A percentile compares a stretch with the other conserved stretches of the same genome.
Conservation (phyloP, 2,888 invertebrate species). For the Frankliniella fusca region DNA sequence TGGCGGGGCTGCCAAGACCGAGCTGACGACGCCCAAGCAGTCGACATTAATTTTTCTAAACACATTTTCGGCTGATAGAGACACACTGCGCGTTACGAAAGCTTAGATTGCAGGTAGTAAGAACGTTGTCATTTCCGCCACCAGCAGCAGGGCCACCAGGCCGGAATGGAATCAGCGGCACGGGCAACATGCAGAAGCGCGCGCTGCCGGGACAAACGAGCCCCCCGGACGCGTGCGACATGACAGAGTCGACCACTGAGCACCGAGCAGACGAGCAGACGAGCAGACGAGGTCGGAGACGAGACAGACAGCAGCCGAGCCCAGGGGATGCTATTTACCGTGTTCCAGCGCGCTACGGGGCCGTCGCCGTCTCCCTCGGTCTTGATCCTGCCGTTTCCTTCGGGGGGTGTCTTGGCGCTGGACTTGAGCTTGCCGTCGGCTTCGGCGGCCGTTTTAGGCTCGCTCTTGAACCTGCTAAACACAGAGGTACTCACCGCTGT, state of each 20-base stretch:
- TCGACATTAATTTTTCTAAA: too few relatives aligned
- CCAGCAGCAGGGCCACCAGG: not conserved
- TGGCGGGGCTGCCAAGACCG: too few relatives aligned
- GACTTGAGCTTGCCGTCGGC: too few relatives aligned
- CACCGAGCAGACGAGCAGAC: not conserved
- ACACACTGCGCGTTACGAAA: too few relatives aligned
- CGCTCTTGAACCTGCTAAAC: not conserved
- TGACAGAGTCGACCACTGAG: not conserved
- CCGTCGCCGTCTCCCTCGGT: not conserved
- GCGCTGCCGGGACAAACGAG: not conserved
- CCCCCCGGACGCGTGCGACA: not conserved
- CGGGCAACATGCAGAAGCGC: too few relatives aligned
- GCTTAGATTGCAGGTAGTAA: too few relatives aligned
- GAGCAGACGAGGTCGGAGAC: not conserved
- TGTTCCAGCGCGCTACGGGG: not conserved
- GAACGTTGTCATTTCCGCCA: not conserved
- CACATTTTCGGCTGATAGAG: too few relatives aligned
- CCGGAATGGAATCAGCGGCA: not conserved
- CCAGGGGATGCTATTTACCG: not conserved
- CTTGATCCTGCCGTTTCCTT: not conserved
- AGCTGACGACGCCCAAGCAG: too few relatives aligned
- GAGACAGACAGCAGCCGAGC: not conserved
- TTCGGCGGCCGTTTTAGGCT: too few relatives aligned
- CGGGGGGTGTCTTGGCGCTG: too few relatives aligned
- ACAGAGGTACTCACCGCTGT: conserved; percentile 12